Evolutionary conservation across 2,797 vertebrate genomes (phyloP).

Genomic region (Chaunax sp.): DNA sequence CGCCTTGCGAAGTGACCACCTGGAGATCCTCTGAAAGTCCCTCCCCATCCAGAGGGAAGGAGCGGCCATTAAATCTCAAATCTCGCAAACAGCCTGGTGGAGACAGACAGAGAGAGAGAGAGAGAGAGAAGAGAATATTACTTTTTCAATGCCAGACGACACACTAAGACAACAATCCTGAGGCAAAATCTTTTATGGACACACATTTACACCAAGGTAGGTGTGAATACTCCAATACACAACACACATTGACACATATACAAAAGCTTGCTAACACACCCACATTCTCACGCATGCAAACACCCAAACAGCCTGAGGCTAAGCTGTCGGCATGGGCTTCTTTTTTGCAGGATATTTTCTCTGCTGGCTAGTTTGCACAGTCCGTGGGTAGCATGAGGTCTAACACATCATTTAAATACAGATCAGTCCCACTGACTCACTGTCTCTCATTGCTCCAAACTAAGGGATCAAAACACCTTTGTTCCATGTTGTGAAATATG

Average conservation of each 20-base stretch:
- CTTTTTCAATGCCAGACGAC: slow-evolving; percentile 43
- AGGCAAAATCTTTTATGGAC: slow-evolving; percentile 60
- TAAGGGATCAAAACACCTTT: slow-evolving; percentile 37
- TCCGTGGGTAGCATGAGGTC: slow-evolving; percentile 41
- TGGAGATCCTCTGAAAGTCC: slow-evolving; percentile 80
- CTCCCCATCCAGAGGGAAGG: slow-evolving; percentile 82
- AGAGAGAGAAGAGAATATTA: slow-evolving; percentile 13
- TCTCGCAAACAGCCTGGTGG: slow-evolving; percentile 89
- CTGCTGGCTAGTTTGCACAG: slow-evolving; percentile 55
- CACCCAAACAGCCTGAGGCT: slow-evolving; percentile 70
- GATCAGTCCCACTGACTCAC: slow-evolving; percentile 47
- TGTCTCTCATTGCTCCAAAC: slow-evolving; percentile 41
- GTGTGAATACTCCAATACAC: slow-evolving; percentile 35
- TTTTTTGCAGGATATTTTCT: slow-evolving; percentile 54
- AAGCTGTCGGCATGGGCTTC: slow-evolving; percentile 62
- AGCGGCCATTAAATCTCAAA: slow-evolving; percentile 86
- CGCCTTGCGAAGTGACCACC: slow-evolving; percentile 83
- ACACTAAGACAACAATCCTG: slow-evolving; percentile 50
- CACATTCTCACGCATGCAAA: slow-evolving; percentile 34
- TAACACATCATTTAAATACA: slow-evolving; percentile 65
- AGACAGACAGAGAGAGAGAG: background rate
- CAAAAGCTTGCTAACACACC: slow-evolving; percentile 47
- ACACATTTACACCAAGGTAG: slow-evolving; percentile 47
- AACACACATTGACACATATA: slow-evolving; percentile 28
- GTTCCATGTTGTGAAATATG: slow-evolving; percentile 17